phyloP scores from a whole-genome alignment of 2,797 vertebrate genomes.

The Enteromius mattozi region DNA sequence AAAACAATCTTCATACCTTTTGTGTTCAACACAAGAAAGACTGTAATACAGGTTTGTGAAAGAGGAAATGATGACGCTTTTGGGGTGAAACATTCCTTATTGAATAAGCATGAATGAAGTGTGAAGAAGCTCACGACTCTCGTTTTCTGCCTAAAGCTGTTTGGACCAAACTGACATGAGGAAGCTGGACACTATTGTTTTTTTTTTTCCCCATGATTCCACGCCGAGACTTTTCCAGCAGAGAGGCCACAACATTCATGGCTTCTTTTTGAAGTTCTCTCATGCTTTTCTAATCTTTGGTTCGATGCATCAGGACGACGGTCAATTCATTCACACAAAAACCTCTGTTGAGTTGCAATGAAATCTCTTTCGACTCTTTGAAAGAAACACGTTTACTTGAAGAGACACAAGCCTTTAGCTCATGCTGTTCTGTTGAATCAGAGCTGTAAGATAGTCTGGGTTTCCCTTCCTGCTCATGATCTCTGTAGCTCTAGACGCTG shows the following conservation, averaged over 20 bases:
- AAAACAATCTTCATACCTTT: background rate
- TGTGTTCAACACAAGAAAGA: background rate
- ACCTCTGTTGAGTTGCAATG: slow-evolving; percentile 62
- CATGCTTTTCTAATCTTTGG: slow-evolving; percentile 59
- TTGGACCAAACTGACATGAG: slow-evolving; percentile 81
- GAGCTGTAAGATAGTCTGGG: slow-evolving; percentile 81
- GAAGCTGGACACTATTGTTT: slow-evolving; percentile 43
- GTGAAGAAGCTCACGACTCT: background rate
- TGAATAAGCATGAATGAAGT: background rate
- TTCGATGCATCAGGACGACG: background rate
- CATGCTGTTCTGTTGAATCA: slow-evolving; percentile 72
- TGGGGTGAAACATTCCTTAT: background rate
- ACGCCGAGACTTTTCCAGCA: slow-evolving; percentile 53
- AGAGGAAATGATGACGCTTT: background rate
- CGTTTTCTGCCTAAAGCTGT: slow-evolving; percentile 68
- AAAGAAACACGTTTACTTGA: slow-evolving; percentile 69
- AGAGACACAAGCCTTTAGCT: slow-evolving; percentile 54
- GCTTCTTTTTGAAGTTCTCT: slow-evolving; percentile 65
- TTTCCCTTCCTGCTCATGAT: slow-evolving; percentile 83
- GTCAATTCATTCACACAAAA: slow-evolving; percentile 27
- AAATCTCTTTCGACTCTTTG: slow-evolving; percentile 66
- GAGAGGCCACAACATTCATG: slow-evolving; percentile 71
- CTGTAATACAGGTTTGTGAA: background rate
- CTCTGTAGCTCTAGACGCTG: slow-evolving; percentile 88
- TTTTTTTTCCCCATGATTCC: slow-evolving; percentile 42